Base-by-base conservation (phyloP, 2,113 vertebrate genomes). In the Todiramphus saurophagus region DNA sequence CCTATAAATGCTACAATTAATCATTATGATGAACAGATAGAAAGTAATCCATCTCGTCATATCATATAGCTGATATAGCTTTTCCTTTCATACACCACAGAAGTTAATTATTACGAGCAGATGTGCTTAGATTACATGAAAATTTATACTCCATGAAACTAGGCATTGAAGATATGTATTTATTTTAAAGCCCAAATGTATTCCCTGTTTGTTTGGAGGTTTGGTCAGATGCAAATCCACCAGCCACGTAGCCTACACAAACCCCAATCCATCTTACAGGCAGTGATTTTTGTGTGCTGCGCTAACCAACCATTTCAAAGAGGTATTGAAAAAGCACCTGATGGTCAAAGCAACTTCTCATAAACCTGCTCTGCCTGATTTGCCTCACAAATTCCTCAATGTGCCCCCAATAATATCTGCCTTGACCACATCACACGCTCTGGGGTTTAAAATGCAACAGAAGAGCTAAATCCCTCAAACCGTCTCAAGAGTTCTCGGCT, bases 21-120 rank as follows among this genome's bases (percentile, higher is more conserved):
- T 98, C 97, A 97, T 83, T 87, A 88, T 92, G 97, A 97, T 95
- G 97, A 98, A 96, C 88, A 97, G 87, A 97, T 91, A 97, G 92
- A 96, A 97, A 97, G 94, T 79, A 93, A 86, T 94, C 89, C 51
- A 87, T 97, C 96, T 96, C 81, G 5, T 90, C 84, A 41, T 74
- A 94, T 87, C 83, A 51, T 33, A 95, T n/a, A 97, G 97, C 96
- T 97, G 96, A 98, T 95, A 83, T 87, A 89, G 91, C 95, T 97
- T 96, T 97, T 97, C 97, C 96, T 95, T 96, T 96, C 95, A 92
- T 59, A 94, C 62, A 82, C 89, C 92, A 89, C 92, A 94, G 81
- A 95, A 97, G 96, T 97, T 98, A 98, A 98, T 98, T 98, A 97
- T 96, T 96, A 97, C 73, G 88, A 97, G 96, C 96, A 98, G 97